Percentiles rank a stretch among this genome's conserved stretches.
Evolutionary conservation across 2,113 vertebrate species (phyloP).

Genomic region (Columba livia): DNA sequence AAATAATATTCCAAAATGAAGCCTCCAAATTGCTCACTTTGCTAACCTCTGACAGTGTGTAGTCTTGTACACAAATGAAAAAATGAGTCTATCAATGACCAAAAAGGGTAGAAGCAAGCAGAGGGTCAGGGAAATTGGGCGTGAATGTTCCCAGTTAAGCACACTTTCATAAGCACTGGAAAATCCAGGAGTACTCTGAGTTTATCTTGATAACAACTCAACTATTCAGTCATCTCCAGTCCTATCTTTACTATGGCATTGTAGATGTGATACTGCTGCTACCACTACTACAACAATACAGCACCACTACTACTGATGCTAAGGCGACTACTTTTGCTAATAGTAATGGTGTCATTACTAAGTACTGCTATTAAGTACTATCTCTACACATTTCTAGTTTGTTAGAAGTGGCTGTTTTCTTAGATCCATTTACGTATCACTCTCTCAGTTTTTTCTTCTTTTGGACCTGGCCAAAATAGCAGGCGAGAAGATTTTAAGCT

Average conservation of each 20-base stretch:
- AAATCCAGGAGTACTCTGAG: neutral
- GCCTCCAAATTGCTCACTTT: neutral
- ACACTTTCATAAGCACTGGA: neutral
- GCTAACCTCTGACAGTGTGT: neutral
- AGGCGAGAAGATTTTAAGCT: neutral
- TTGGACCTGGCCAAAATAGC: neutral
- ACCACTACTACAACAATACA: neutral
- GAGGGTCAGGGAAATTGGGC: neutral
- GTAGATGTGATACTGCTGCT: neutral
- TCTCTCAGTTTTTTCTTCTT: neutral
- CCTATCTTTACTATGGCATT: neutral
- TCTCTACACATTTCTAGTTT: neutral
- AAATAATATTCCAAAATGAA: constrained; percentile 19
- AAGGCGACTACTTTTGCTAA: neutral
- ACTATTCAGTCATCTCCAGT: neutral
- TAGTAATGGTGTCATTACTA: neutral
- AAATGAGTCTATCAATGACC: neutral
- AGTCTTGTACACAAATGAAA: neutral
- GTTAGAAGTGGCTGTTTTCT: neutral
- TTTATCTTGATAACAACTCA: neutral
- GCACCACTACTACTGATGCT: neutral
- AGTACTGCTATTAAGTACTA: fast-evolving
- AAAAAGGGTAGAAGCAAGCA: neutral
- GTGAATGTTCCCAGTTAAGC: neutral
- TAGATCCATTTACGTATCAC: neutral